Evolutionary conservation across 2,113 vertebrate genomes (phyloP), one percentile per base, ranked within the genome.

Genomic region (Pseudopodoces humilis): DNA sequence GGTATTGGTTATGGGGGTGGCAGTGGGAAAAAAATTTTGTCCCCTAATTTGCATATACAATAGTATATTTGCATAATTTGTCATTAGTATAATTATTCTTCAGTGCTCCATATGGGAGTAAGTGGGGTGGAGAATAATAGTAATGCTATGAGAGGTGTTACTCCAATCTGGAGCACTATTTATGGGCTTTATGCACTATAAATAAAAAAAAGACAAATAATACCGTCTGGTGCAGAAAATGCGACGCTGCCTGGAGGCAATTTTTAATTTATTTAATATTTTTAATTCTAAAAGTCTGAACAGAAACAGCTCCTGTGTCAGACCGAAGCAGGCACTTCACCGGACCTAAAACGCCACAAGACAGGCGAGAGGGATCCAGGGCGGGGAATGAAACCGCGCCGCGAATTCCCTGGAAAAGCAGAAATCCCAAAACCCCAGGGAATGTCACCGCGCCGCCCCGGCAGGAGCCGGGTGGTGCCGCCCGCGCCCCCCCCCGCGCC

Each of bases 21-120:
- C 11, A 20, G 16, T 9, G 14, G 47, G 24, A 2, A 44, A 62
- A 72, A 47, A 13, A 4, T 5, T 1, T 6, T 21, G 3, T 2
- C 24, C 4, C 4, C 11, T 28, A 30, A 49, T 71, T 79, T 79
- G 41, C 65, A 85, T 58, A 30, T 30, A 5, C 35, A 62, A 17
- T 25, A 4, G 5, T 24, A 21, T 41, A 79, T 63, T 79, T 71
- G 56, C 65, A 56, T 79, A 71, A 87, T n/a, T 55, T 8, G 13
- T 41, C 41, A 47, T 86, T 87, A 79, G 25, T 63, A 30, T 63
- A 70, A 56, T 63, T 79, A 71, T 43, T 71, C 21, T 25, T 71
- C 50, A 41, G 41, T 18, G 30, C 30, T 56, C 30, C 35, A 24
- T 31, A 56, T 49, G 85, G 31, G 13, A 43, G 21, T 25, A 63